Evolutionary conservation across 2,113 vertebrate genomes (phyloP), one percentile per base, ranked within the genome.

Genomic region (Callopanchax toddi): DNA sequence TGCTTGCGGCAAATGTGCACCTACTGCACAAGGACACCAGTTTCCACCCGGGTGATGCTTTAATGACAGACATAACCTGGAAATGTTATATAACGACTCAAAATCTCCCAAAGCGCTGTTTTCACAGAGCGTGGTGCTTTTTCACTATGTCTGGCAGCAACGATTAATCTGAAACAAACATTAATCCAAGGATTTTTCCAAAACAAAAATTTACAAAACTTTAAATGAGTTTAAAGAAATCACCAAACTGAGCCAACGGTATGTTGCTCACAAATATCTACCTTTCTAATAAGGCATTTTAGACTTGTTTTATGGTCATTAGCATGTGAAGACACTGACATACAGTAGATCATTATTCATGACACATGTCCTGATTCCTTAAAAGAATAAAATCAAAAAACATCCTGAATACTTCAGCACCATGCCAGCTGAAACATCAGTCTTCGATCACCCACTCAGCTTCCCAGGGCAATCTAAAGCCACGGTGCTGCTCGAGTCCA

Each of bases 1-100:
- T 6, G 23, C 67, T 63, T 46, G 22, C 25, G 44, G 71, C 60
- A 57, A 57, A 76, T 49, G 36, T 20, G 23, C 60, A 63, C 51
- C 48, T 37, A 45, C 4, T 17, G n/a, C 56, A 66, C 29, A 55
- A 74, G 45, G 49, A 25, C 52, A 55, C 51, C 20, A 16, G 22
- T 67, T 78, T 66, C 59, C 52, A 72, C 51, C 49, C 20, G 23
- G 13, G 6, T 45, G 32, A 44, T 8, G 44, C 10, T 39, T 45
- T 29, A 17, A 44, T 23, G 40, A 48, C 26, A 69, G 44, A 57
- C 26, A 29, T 43, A 20, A 29, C 20, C 22, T 71, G 60, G 49
- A 56, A 51, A 53, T 45, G 20, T 63, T 60, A 2, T 11, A 34
- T 43, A 51, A 60, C 39, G 39, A 54, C 36, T 15, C n/a, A 52